Base-by-base conservation (phyloP, 2,888 invertebrate species). In the Meloe dianella region DNA sequence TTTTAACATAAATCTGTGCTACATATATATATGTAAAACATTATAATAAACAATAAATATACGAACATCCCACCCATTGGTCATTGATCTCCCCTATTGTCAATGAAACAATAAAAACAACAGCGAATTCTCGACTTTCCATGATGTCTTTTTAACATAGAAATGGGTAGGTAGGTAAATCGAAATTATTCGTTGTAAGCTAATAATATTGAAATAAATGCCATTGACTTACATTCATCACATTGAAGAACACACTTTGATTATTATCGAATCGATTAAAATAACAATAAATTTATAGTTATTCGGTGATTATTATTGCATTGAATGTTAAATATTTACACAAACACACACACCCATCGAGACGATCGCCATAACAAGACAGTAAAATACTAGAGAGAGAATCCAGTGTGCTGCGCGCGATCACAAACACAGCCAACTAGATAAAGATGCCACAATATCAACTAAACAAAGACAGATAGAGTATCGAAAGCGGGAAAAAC, bases 11-110 rank as follows among this genome's bases (percentile, higher is more conserved):
- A 76, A 75, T 72, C 74, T 75, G 74, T 74, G 75, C 74, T 74
- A 77, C 5, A 51, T 24, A 24, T 9, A 2, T 47, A 35, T 12
- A 35, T 41, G 41, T 7, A 38, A 38, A 2, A 41, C 8, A 41
- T 41, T n/a, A n/a, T 41, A n/a, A 17, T 41, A 41, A 41, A 7
- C 7, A 41, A 17, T 12, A 14, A 41, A 17, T 41, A 17, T 35
- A 20, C 8, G 5, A 77, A 79, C 78, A 81, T 81, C 83, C 82
- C 82, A 82, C 83, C 83, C 82, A 82, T 35, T 83, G 83, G 83
- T 83, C 83, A 83, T 83, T 83, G 83, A 83, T 83, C 83, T 79
- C 73, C 72, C 74, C 8, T 20, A 6, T 10, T 51, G 8, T 22
- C 20, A 4, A 4, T 6, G 9, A 47, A 47, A 17, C 3, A 51